A percentile compares a stretch with the other conserved stretches of the same genome.
Conservation (phyloP, 1,140 invertebrate species). For the Drosophila yakuba region DNA sequence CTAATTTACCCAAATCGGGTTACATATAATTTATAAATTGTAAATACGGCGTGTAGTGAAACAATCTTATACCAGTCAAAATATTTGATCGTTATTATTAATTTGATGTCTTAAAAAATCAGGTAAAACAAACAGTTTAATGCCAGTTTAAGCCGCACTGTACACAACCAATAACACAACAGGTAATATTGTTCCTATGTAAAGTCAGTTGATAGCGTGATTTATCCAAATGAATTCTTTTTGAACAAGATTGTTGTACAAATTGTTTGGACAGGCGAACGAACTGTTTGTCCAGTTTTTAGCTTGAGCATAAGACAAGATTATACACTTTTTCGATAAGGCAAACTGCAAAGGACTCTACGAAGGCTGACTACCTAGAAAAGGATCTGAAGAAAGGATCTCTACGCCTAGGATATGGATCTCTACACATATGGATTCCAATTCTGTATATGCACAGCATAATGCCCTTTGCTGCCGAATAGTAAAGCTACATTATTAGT, state of each 20-base stretch:
- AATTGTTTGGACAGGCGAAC: slow-evolving; percentile 8
- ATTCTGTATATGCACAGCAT: slow-evolving; percentile 12
- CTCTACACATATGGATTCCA: not conserved
- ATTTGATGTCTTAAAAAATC: no score
- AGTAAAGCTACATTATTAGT: slow-evolving; percentile 2
- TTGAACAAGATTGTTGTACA: slow-evolving; percentile 7
- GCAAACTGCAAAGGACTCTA: slow-evolving; percentile 36
- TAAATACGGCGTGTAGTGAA: no score
- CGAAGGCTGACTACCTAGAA: slow-evolving; percentile 3
- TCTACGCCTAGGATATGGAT: slow-evolving; percentile 9
- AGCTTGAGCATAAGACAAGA: slow-evolving; percentile 22
- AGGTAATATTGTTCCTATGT: not conserved
- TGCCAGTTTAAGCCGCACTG: not conserved
- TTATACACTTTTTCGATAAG: slow-evolving; percentile 28
- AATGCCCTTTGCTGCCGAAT: slow-evolving; percentile 16
- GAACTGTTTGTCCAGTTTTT: slow-evolving; percentile 2
- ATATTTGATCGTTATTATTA: no score
- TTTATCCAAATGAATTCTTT: not conserved
- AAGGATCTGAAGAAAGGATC: not conserved
- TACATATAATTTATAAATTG: no score
- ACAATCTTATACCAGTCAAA: no score
- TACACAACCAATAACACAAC: slow-evolving; percentile 13
- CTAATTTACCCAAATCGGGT: not conserved
- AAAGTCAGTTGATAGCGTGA: not conserved
- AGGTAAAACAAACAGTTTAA: no score